Conservation (phyloP, 2,113 vertebrate species). For the Setophaga kirtlandii region DNA sequence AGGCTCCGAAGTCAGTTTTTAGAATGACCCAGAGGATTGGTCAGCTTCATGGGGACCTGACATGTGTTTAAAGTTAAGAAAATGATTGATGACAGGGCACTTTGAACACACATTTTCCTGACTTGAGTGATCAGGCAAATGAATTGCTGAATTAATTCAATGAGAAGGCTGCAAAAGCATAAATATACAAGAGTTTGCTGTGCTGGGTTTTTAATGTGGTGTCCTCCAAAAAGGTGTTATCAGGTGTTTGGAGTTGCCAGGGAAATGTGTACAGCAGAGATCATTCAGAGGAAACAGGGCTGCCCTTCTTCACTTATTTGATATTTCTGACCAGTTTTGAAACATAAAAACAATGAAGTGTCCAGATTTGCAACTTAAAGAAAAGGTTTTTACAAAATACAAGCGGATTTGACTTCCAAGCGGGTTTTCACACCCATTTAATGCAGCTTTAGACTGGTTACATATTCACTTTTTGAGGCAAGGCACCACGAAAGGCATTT, state of each 20-base stretch:
- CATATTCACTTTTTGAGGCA: background rate
- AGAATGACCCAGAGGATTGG: background rate
- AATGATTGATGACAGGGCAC: background rate
- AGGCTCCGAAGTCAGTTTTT: background rate
- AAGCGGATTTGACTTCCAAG: background rate
- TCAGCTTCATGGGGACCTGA: background rate
- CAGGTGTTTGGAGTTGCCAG: background rate
- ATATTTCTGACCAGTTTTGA: background rate
- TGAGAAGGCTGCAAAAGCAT: background rate
- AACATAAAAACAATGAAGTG: background rate
- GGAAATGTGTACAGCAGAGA: background rate
- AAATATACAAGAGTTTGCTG: background rate
- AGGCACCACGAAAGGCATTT: background rate
- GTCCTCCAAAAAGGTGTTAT: background rate
- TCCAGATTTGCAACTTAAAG: background rate
- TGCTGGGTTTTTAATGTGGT: background rate
- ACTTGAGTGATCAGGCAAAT: background rate
- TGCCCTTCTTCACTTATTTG: background rate
- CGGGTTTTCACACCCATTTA: background rate
- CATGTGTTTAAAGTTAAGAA: background rate
- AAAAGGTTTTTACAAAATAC: background rate
- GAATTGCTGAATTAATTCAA: background rate
- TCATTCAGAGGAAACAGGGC: background rate
- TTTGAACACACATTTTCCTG: background rate
- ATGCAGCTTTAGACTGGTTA: background rate